Conservation (phyloP, 1,140 invertebrate genomes). For the Zeugodacus cucurbitae region DNA sequence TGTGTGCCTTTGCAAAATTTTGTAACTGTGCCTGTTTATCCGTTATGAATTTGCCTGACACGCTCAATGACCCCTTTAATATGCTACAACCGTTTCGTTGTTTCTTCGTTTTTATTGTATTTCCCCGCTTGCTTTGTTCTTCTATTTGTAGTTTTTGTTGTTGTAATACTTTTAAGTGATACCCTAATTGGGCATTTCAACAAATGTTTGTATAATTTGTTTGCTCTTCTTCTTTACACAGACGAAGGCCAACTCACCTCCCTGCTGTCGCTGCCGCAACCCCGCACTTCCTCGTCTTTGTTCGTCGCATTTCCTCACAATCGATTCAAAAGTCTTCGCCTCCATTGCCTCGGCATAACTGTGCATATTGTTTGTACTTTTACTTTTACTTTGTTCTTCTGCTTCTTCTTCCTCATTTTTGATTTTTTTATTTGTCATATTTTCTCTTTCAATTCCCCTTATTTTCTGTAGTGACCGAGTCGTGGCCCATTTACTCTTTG, state of each 20-base stretch:
- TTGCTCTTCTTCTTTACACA: neutral
- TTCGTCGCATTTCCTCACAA: constrained; percentile 1
- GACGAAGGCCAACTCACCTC: neutral
- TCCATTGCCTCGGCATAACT: neutral
- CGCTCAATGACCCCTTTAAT: constrained; percentile 34
- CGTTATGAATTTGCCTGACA: neutral
- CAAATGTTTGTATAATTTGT: constrained; percentile 34
- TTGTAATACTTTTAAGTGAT: constrained; percentile 34
- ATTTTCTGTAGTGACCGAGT: neutral
- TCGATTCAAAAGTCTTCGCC: neutral
- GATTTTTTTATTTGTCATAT: constrained; percentile 15
- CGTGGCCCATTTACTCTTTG: constrained; percentile 25
- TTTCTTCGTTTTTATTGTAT: neutral
- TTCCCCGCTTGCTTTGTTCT: neutral
- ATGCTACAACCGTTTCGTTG: neutral
- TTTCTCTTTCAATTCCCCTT: neutral
- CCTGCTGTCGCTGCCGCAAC: neutral
- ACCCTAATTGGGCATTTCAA: constrained; percentile 36
- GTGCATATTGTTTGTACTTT: neutral
- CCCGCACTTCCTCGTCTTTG: neutral
- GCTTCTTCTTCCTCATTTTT: neutral
- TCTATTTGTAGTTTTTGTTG: neutral
- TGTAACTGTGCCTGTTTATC: neutral
- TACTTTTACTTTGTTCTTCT: neutral
- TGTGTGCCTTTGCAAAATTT: too few species aligned